Evolutionary conservation across 2,113 vertebrate species (phyloP).

Genomic region (Holacanthus passer): DNA sequence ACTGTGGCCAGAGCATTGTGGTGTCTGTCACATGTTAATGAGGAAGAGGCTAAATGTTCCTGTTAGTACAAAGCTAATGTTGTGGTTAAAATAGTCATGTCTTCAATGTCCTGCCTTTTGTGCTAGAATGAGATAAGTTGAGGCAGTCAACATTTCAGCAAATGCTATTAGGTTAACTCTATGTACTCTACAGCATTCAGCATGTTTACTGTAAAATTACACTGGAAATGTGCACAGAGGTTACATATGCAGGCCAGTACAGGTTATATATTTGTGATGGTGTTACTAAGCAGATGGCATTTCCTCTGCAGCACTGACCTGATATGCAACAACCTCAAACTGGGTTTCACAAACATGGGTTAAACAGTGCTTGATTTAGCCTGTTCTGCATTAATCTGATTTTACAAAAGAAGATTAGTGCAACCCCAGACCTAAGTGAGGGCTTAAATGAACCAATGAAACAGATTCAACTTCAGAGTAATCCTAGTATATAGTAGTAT

Average conservation of each 20-base stretch:
- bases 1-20: not conserved
- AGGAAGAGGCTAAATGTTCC: not conserved
- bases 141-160: not conserved
- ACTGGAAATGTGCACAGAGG: not conserved
- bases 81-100: not conserved
- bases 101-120: not conserved
- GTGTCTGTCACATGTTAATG: too few species aligned
- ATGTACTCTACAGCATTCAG: not conserved
- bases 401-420: conserved; percentile 56
- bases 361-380: conserved; percentile 4
- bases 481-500: not conserved
- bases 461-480: conserved; percentile 12
- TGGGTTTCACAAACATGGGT: conserved; percentile 6
- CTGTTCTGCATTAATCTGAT: conserved; percentile 43
- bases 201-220: not conserved
- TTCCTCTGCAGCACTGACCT: conserved; percentile 22
- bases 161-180: not conserved
- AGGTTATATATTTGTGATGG: not conserved
- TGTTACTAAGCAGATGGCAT: conserved; percentile 15
- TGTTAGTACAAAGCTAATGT: not conserved
- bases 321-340: not conserved
- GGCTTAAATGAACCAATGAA: conserved; percentile 26
- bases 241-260: conserved; percentile 2
- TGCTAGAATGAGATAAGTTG: not conserved
- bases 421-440: not conserved